These are phyloP conservation scores for Caprella mutica DNA, from an alignment of 2,888 invertebrate genomes.

Conservation along the genomic window DNA sequence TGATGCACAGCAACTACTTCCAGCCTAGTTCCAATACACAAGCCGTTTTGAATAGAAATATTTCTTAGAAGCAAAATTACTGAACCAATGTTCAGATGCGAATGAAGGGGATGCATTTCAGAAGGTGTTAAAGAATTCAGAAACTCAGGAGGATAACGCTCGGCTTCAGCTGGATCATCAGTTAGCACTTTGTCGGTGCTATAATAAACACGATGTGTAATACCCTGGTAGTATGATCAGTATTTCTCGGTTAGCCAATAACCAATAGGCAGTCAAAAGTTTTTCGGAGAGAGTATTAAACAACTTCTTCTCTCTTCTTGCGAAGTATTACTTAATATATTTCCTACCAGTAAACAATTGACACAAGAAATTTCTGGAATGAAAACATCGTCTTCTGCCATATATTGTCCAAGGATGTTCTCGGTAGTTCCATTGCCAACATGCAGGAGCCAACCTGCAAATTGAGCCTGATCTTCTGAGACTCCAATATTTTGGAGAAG, in stretches of 20 bases:
- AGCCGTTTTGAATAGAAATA: background rate
- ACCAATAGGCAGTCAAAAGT: background rate
- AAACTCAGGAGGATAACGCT: background rate
- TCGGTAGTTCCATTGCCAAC: constrained; percentile 1
- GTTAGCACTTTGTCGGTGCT: constrained; percentile 1
- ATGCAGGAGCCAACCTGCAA: constrained; percentile 5
- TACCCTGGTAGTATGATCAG: too few relatives aligned
- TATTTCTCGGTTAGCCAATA: too few relatives aligned
- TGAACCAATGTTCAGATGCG: background rate
- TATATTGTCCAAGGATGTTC: background rate
- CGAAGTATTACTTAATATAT: background rate
- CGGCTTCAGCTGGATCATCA: background rate
- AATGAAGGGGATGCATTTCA: background rate
- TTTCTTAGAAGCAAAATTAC: background rate
- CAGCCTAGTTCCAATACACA: background rate
- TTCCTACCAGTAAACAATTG: background rate
- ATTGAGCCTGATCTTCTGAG: background rate
- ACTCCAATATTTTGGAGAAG: background rate
- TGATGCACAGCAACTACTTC: background rate
- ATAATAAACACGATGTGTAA: background rate
- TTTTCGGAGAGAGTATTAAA: background rate
- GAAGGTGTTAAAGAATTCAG: constrained; percentile 1
- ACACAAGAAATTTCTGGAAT: background rate
- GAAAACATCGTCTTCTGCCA: background rate
- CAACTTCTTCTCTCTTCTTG: background rate